These are phyloP conservation scores for Cylindroiulus punctatus DNA, from an alignment of 2,888 invertebrate species.

Conservation along the genomic window DNA sequence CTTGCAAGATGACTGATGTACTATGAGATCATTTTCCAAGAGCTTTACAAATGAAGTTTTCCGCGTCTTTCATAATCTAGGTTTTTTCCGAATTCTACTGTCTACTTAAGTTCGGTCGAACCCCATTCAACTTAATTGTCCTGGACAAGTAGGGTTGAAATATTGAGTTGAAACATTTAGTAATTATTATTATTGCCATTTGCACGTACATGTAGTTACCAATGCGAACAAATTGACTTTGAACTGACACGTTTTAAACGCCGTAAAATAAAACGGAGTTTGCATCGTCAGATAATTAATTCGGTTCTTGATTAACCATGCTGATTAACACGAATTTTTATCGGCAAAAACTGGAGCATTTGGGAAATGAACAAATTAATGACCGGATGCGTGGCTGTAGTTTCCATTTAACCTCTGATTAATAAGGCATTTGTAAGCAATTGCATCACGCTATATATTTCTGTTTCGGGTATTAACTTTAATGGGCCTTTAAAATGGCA, in stretches of 20 bases:
- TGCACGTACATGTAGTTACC: too few relatives aligned
- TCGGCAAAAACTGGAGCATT: neutral
- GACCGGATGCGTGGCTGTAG: neutral
- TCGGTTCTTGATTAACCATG: neutral
- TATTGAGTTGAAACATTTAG: too few relatives aligned
- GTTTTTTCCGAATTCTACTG: too few relatives aligned
- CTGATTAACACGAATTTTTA: neutral
- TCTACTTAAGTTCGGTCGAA: too few relatives aligned
- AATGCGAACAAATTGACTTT: neutral
- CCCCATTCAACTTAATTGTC: too few relatives aligned
- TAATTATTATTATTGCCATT: too few relatives aligned
- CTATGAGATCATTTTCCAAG: neutral
- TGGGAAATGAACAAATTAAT: neutral
- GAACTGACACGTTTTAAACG: neutral
- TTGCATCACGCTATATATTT: neutral
- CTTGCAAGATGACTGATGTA: conserved; percentile 13
- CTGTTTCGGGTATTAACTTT: neutral
- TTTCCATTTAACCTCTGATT: neutral
- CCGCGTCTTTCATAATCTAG: neutral
- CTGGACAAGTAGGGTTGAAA: too few relatives aligned
- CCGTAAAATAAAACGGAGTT: neutral
- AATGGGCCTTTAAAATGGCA: neutral
- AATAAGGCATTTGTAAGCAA: neutral
- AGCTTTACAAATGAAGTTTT: neutral
- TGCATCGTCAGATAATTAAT: neutral